phyloP scores from a whole-genome alignment of 2,888 invertebrate species.

The Aspidiotus rigidus region DNA sequence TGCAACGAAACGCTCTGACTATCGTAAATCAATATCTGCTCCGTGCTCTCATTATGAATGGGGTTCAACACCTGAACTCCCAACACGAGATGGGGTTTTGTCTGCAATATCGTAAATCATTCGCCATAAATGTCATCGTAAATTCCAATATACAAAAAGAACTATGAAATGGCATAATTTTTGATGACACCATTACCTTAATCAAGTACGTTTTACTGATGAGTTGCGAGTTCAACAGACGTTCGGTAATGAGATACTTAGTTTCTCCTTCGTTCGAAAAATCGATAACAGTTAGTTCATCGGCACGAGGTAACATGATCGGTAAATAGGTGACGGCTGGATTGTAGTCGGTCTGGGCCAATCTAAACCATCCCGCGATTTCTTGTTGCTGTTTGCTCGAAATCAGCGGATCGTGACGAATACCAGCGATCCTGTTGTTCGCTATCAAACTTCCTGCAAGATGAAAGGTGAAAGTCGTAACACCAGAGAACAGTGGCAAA shows the following conservation, averaged over 20 bases:
- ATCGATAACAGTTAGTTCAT: constrained; percentile 19
- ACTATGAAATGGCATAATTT: not conserved
- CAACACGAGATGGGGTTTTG: constrained; percentile 66
- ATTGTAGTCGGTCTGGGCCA: constrained; percentile 55
- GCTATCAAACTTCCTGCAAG: constrained; percentile 60
- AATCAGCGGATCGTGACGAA: constrained; percentile 83
- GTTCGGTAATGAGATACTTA: constrained; percentile 68
- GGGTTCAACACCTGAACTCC: constrained; percentile 86
- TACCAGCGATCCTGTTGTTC: constrained; percentile 76
- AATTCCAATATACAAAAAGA: not conserved
- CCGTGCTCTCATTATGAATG: constrained; percentile 76
- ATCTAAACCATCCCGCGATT: constrained; percentile 82
- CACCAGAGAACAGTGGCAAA: too few species aligned
- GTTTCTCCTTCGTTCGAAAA: constrained; percentile 51
- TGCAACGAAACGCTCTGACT: constrained; percentile 43
- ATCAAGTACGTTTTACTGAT: constrained; percentile 42
- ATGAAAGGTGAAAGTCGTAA: not conserved
- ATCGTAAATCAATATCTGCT: constrained; percentile 70
- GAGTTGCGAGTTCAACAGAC: constrained; percentile 50
- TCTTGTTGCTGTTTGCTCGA: constrained; percentile 77
- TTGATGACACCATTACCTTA: constrained; percentile 39
- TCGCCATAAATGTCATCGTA: not conserved
- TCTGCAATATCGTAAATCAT: constrained; percentile 41
- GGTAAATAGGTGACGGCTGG: constrained; percentile 65
- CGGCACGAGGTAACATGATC: constrained; percentile 55